phyloP scores from a whole-genome alignment of 1,140 invertebrate genomes.

The Wasmannia auropunctata region DNA sequence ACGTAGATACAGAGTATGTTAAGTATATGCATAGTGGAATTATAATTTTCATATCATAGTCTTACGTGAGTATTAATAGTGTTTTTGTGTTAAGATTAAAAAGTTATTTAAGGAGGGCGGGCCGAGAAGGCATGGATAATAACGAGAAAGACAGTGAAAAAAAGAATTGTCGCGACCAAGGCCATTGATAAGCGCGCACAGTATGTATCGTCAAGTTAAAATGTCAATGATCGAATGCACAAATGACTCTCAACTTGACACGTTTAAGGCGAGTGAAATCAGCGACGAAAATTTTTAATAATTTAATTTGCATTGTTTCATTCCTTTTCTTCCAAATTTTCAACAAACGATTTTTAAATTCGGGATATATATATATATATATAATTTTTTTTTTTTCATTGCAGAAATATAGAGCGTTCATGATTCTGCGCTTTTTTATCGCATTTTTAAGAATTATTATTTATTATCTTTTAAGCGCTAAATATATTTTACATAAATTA shows the following conservation, averaged over 20 bases:
- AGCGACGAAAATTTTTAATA: neutral
- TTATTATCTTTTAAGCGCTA: neutral
- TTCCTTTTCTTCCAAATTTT: neutral
- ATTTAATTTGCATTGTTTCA: neutral
- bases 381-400: neutral
- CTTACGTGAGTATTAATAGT: conserved; percentile 72
- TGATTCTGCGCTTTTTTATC: neutral
- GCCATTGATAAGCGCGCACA: conserved; percentile 72
- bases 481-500: neutral
- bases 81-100: conserved; percentile 70
- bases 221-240: conserved; percentile 63
- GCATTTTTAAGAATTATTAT: neutral
- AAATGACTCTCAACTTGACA: conserved; percentile 20
- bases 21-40: conserved; percentile 11
- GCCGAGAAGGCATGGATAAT: neutral
- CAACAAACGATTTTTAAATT: neutral
- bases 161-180: conserved; percentile 57
- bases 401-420: neutral
- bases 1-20: conserved; percentile 13
- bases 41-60: conserved; percentile 54
- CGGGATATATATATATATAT: neutral
- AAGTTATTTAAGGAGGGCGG: conserved; percentile 64
- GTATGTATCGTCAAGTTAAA: conserved; percentile 78
- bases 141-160: conserved; percentile 31
- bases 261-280: conserved; percentile 35